Evolutionary conservation across 2,888 invertebrate species (phyloP), one percentile per base, ranked within the genome.

Genomic region (Luffia ferchaultella): DNA sequence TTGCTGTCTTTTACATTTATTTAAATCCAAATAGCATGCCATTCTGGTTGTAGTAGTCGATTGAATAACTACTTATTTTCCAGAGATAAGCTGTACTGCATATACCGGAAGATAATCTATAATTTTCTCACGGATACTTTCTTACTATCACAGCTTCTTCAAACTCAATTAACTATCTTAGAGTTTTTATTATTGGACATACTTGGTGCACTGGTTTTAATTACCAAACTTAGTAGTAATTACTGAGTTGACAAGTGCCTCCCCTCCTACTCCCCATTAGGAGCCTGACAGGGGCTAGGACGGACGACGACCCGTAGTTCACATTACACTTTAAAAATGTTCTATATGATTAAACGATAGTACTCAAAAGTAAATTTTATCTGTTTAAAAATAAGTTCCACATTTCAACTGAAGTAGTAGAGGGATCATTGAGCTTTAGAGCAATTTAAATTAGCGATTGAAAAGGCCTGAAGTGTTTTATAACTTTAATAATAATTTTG

Each of bases 381-480:
- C 0, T 0, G 5, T 1, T 47, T 40, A 1, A 15, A 3, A 0
- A 54, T 64, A 72, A 58, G 64, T 65, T 58, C 54, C 52, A 59
- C 52, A 61, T 57, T 73, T 19, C 54, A 30, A 50, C 50, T 52
- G 54, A 61, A 57, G 60, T 66, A 64, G 65, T 72, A 70, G 71
- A 64, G 77, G 73, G 80, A 80, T 75, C 80, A 78, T 73, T 80
- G 79, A 72, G 82, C 82, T 79, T 73, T 70, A 67, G 65, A 71
- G 74, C 73, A 70, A 73, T 73, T 75, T 70, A 63, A 63, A 60
- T 66, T 60, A 56, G 58, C 56, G 53, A 60, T 59, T 54, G 54
- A 53, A 60, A 71, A 70, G 53, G 67, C 54, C 65, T 50, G 66
- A 78, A 67, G 57, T 54, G 49, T 49, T 58, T 46, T 15, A 51